Percentiles rank a stretch among this genome's conserved stretches.
These are phyloP conservation scores for Acrobasis consociella DNA, from an alignment of 2,888 invertebrate genomes.

Conservation along the genomic window DNA sequence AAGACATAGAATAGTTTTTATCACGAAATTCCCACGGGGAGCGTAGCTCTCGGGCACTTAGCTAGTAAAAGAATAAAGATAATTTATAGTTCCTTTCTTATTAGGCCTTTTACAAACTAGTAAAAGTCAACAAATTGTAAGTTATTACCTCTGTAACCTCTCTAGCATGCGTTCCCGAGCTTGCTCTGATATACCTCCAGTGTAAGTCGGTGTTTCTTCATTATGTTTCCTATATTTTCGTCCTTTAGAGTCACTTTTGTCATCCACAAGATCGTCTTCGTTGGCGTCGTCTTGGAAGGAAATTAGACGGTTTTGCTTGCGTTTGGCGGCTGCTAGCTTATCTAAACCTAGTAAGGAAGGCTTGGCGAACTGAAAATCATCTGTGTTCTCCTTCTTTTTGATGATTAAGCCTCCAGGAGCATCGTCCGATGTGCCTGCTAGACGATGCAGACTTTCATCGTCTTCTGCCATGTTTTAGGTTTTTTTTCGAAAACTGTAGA, in stretches of 20 bases:
- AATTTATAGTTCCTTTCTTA: too few relatives aligned
- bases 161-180: constrained; percentile 88
- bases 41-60: too few relatives aligned
- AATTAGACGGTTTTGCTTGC: constrained; percentile 86
- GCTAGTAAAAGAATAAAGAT: too few relatives aligned
- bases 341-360: constrained; percentile 92
- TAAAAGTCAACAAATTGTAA: not conserved
- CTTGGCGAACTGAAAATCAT: constrained; percentile 89
- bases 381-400: constrained; percentile 83
- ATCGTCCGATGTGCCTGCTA: constrained; percentile 86
- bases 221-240: constrained; percentile 90
- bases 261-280: constrained; percentile 52
- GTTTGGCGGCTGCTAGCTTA: constrained; percentile 90
- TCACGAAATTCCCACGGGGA: too few relatives aligned
- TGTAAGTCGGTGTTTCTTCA: constrained; percentile 96
- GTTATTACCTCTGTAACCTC: constrained; percentile 77
- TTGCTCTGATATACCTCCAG: constrained; percentile 93
- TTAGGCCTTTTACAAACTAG: too few relatives aligned
- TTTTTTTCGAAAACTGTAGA: not conserved
- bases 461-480: constrained; percentile 62
- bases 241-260: constrained; percentile 51
- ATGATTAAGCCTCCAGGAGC: constrained; percentile 88
- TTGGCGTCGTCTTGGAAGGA: constrained; percentile 83
- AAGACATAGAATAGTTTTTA: too few relatives aligned
- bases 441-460: constrained; percentile 86